Conservation (phyloP, 2,888 invertebrate genomes). For the Polymixis lichenea region DNA sequence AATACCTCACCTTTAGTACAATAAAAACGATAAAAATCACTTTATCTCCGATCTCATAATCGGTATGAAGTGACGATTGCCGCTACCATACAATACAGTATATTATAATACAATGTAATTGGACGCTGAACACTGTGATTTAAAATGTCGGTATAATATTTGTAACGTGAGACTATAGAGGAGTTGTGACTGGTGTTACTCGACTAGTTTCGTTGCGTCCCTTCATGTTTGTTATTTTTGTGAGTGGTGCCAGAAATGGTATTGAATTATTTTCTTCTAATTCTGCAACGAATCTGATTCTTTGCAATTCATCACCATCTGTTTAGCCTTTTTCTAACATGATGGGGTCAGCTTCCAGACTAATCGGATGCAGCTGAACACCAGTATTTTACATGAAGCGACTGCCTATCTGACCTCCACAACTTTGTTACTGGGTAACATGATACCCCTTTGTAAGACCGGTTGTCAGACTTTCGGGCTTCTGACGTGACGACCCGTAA, state of each 20-base stretch:
- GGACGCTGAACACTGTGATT: slow-evolving; percentile 54
- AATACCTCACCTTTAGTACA: slow-evolving; percentile 36
- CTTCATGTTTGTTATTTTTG: background rate
- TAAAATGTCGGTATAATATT: slow-evolving; percentile 69
- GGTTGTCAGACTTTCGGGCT: too few species aligned
- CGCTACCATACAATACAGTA: slow-evolving; percentile 44
- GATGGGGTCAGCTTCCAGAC: too few species aligned
- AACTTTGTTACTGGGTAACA: too few species aligned
- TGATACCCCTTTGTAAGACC: too few species aligned
- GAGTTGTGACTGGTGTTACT: slow-evolving; percentile 32
- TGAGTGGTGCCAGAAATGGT: background rate
- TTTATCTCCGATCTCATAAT: slow-evolving; percentile 62
- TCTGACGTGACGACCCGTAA: too few species aligned
- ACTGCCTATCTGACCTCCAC: too few species aligned
- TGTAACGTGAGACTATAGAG: slow-evolving; percentile 71
- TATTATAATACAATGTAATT: slow-evolving; percentile 56
- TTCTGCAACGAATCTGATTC: background rate
- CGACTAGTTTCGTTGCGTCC: slow-evolving; percentile 33
- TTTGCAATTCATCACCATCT: background rate
- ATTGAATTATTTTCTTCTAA: background rate
- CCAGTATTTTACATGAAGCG: too few species aligned
- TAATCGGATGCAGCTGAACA: too few species aligned
- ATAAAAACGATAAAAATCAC: slow-evolving; percentile 62
- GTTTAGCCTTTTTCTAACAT: too few species aligned
- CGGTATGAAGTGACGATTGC: slow-evolving; percentile 63